Conservation (phyloP, 1,140 invertebrate species). For the Hycleus phaleratus region DNA sequence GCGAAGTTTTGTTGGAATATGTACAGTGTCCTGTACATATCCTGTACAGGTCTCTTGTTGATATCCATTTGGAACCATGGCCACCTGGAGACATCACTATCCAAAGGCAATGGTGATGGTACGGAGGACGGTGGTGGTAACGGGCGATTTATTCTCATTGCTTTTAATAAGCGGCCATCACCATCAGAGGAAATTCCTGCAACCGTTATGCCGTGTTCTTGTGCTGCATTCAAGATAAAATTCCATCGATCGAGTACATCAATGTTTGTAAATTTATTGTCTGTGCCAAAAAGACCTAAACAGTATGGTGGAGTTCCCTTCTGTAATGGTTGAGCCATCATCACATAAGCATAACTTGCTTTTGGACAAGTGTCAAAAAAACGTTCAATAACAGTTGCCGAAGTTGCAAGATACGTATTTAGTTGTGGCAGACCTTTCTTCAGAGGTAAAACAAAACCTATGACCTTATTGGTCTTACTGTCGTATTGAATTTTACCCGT, state of each 20-base stretch:
- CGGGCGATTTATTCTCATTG: not conserved
- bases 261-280: slow-evolving; percentile 1
- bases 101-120: too few relatives aligned
- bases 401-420: not conserved
- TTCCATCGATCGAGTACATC: slow-evolving; percentile 2
- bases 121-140: too few relatives aligned
- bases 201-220: not conserved
- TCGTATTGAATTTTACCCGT: not conserved
- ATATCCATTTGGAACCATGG: not conserved
- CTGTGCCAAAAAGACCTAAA: slow-evolving; percentile 2
- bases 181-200: slow-evolving; percentile 7
- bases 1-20: slow-evolving; percentile 1
- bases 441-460: not conserved
- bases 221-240: not conserved
- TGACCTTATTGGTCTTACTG: not conserved
- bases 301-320: not conserved
- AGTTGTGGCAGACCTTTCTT: not conserved
- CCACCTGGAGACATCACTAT: not conserved
- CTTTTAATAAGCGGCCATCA: not conserved
- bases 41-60: not conserved
- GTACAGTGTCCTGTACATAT: not conserved
- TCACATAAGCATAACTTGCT: not conserved
- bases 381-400: too few relatives aligned
- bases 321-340: slow-evolving; percentile 1
- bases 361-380: too few relatives aligned